Evolutionary conservation across 2,113 vertebrate species (phyloP), one percentile per base, ranked within the genome.

Genomic region (Zapus hudsonius): DNA sequence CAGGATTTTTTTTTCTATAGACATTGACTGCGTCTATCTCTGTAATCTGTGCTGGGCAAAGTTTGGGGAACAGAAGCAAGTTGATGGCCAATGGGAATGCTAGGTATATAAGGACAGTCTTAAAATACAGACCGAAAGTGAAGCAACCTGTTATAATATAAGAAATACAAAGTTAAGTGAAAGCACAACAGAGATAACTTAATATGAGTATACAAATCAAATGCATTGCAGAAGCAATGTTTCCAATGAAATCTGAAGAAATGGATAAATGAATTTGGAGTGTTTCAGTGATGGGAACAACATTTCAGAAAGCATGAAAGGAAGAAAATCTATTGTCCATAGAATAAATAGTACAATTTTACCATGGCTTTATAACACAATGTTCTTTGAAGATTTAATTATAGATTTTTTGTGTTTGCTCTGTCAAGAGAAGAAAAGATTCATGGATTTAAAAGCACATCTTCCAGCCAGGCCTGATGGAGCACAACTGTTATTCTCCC

Each of bases 81-180:
- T 36, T 29, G 17, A 29, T 47, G 27, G 52, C 81, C 13, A 93
- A 36, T 20, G 33, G 38, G 52, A 93, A 15, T 23, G 25, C 40
- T 70, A 57, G 36, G 10, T 59, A 76, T 59, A 72, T 55, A 80
- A 87, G 63, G n/a, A 67, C 6, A 78, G 19, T 55, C 52, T 86
- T 91, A 69, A 84, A 72, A 55, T 81, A 92, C 86, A 83, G 27
- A 92, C n/a, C 44, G 38, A 69, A 84, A 69, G 25, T 67, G 40
- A 76, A 31, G 27, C 20, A 92, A 17, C 15, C 64, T n/a, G 7
- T 90, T 44, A 40, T 8, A 25, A 40, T 38, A 36, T 87, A 16
- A 76, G 38, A 83, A 29, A 2, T 88, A 11, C 29, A 89, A 17
- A 87, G 42, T 42, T 29, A 90, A 66, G 25, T 7, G 42, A 61